A percentile compares a stretch with the other conserved stretches of the same genome.
phyloP scores from a whole-genome alignment of 2,113 vertebrate genomes.

The Lampris megalopsis region DNA sequence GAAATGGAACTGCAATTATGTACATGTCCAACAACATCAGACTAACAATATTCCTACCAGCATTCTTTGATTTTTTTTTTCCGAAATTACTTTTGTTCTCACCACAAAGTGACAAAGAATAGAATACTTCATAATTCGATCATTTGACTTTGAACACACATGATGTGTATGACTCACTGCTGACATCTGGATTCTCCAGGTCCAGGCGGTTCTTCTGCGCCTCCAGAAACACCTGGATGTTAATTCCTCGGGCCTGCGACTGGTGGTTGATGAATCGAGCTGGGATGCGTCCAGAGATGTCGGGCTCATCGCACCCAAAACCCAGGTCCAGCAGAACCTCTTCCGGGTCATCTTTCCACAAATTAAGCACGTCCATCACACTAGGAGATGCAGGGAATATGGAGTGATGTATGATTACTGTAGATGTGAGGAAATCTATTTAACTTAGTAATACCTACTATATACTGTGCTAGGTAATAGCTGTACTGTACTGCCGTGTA shows the following conservation, averaged over 20 bases:
- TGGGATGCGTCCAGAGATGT: constrained; percentile 88
- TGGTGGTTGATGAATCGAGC: constrained; percentile 85
- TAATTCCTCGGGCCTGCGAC: constrained; percentile 89
- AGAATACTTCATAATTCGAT: too few relatives aligned
- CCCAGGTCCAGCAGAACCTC: constrained; percentile 92
- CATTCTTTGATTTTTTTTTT: too few relatives aligned
- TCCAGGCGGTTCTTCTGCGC: constrained; percentile 87
- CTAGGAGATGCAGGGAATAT: constrained; percentile 62
- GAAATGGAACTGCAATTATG: too few relatives aligned
- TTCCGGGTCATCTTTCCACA: constrained; percentile 89
- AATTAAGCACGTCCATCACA: constrained; percentile 84
- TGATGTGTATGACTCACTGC: constrained; percentile 79
- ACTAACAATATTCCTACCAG: too few relatives aligned
- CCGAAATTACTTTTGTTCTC: too few relatives aligned
- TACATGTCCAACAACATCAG: too few relatives aligned
- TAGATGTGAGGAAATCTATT: background rate
- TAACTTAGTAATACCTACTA: too few relatives aligned
- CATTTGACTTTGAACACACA: too few relatives aligned
- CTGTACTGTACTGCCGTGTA: too few relatives aligned
- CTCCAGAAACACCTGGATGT: constrained; percentile 86
- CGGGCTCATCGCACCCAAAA: constrained; percentile 90
- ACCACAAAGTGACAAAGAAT: too few relatives aligned
- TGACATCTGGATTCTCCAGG: constrained; percentile 84
- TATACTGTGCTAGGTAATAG: too few relatives aligned
- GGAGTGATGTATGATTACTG: background rate